These are phyloP conservation scores for Eurois occulta DNA, from an alignment of 2,888 invertebrate genomes.

Conservation along the genomic window DNA sequence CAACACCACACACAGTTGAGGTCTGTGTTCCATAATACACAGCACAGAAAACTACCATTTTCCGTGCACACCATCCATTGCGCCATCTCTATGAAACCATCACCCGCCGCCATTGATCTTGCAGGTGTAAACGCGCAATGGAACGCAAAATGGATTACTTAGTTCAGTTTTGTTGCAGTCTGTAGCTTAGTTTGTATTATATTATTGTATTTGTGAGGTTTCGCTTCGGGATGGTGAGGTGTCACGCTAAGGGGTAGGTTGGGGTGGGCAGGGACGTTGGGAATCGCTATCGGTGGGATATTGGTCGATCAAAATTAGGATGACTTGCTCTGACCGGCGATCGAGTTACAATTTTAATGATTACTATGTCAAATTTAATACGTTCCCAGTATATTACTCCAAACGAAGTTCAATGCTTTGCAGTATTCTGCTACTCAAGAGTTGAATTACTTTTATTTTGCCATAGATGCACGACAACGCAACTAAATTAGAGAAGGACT, in stretches of 20 bases:
- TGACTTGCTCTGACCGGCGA: no score
- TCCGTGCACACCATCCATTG: slow-evolving; percentile 48
- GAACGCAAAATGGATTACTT: slow-evolving; percentile 24
- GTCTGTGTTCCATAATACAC: slow-evolving; percentile 39
- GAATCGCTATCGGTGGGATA: slow-evolving; percentile 34
- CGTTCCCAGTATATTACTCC: background rate
- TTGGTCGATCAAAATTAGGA: slow-evolving; percentile 10
- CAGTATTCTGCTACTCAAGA: background rate
- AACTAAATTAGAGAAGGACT: background rate
- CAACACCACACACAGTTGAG: slow-evolving; percentile 42
- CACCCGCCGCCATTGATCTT: slow-evolving; percentile 7
- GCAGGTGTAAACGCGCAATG: slow-evolving; percentile 46
- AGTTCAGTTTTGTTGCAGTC: slow-evolving; percentile 38
- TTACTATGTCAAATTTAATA: background rate
- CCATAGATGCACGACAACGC: background rate
- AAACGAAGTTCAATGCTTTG: background rate
- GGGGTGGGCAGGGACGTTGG: slow-evolving; percentile 2
- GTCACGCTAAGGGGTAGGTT: slow-evolving; percentile 4
- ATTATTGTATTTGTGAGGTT: slow-evolving; percentile 49
- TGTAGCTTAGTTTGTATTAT: slow-evolving; percentile 54
- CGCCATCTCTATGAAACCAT: slow-evolving; percentile 32
- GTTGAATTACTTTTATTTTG: background rate
- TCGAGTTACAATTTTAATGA: background rate
- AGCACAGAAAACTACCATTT: slow-evolving; percentile 29
- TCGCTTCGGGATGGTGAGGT: slow-evolving; percentile 41